phyloP scores from a whole-genome alignment of 1,140 invertebrate genomes.

The Anoplolepis gracilipes region DNA sequence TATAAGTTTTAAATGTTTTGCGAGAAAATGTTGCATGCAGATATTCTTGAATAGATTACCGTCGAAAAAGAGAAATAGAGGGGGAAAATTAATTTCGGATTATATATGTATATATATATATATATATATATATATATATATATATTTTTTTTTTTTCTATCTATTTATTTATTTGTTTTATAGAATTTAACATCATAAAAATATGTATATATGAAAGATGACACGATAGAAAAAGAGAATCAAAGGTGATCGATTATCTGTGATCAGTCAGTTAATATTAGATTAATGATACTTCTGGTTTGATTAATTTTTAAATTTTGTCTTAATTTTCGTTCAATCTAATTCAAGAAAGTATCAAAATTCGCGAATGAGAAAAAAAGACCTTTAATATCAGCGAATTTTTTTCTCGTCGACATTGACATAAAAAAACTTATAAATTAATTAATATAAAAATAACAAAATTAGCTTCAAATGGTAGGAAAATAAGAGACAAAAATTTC shows the following conservation, averaged over 20 bases:
- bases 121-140: too few species aligned
- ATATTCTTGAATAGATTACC: too few species aligned
- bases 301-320: background rate
- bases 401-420: too few species aligned
- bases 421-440: conserved; percentile 13
- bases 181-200: too few species aligned
- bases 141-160: too few species aligned
- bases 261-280: background rate
- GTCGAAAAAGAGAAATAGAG: too few species aligned
- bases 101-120: too few species aligned
- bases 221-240: background rate
- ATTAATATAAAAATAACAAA: conserved; percentile 11
- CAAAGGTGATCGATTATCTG: background rate
- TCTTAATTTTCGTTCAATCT: background rate
- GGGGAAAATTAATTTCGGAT: too few species aligned
- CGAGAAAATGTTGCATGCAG: background rate
- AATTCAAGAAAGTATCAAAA: background rate
- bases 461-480: background rate
- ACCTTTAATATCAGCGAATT: background rate
- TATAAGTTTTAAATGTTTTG: background rate
- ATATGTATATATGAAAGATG: too few species aligned
- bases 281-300: background rate
- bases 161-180: too few species aligned
- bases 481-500: conserved; percentile 11
- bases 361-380: background rate